Base-by-base conservation (phyloP, 2,888 invertebrate species). In the Andrena chrysosceles region DNA sequence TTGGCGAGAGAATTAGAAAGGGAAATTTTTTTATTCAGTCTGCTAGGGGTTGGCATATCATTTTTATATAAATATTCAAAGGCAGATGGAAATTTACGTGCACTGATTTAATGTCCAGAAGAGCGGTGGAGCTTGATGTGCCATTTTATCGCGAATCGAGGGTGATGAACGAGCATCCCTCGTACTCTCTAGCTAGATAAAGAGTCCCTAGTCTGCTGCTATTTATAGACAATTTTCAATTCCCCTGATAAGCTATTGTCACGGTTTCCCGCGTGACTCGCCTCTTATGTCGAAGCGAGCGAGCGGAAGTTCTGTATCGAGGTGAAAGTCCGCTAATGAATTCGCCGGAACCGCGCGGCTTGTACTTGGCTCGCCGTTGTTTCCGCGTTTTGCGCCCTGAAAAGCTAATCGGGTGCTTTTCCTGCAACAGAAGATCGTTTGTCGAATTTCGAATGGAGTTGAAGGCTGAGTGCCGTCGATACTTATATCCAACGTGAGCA, bases 301-400 rank as follows among this genome's bases (percentile, higher is more conserved):
- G 2, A 59, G 16, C 68, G 82, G 76, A 77, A 71, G 69, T 56
- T 73, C 48, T 7, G 64, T 33, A 29, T 49, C 77, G 77, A 66
- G 83, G 83, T 73, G 83, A 83, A 83, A 83, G 83, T 83, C 64
- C 56, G 73, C 7, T 59, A 77, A 77, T 62, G 83, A 77, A 83
- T 83, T 66, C 62, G 16, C 42, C 67, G 16, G 52, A 60, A 67
- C 69, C 72, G 31, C 23, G 10, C 56, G 8, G 56, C 26, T 16
- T 6, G 49, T 29, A 26, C 68, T n/a, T 35, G 8, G 52, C 23
- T 49, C 20, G 2, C 31, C 52, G 49, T 29, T 42, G 42, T 70
- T 70, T 70, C 42, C 66, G 48, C 20, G 60, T 49, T 63, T 80
- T 35, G 6, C 54, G 56, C 3, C 62, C 67, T 62, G 42, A 62